Conservation (phyloP, 2,113 vertebrate species). For the Rana temporaria region DNA sequence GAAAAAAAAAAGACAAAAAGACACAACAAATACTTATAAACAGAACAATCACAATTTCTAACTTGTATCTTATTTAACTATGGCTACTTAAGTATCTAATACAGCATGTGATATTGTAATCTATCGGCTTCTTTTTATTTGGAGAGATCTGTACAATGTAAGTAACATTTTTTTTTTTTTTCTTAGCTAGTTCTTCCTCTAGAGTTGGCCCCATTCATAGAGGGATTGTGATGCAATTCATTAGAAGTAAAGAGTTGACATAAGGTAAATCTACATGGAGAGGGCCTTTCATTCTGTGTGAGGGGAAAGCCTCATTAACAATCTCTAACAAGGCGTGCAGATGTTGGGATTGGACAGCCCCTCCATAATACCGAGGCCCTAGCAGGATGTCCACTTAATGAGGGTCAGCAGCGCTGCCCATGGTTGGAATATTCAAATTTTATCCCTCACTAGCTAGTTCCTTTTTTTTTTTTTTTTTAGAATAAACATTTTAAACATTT, state of each 20-base stretch:
- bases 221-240: conserved; percentile 84
- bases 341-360: conserved; percentile 95
- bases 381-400: conserved; percentile 98
- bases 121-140: no score
- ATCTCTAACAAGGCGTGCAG: conserved; percentile 99
- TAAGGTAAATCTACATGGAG: conserved; percentile 93
- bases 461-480: conserved; percentile 67
- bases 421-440: conserved; percentile 81
- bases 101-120: no score
- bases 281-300: conserved; percentile 89
- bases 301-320: conserved; percentile 97
- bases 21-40: no score
- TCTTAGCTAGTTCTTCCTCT: conserved; percentile 57
- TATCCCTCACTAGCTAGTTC: conserved; percentile 73
- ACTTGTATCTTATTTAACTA: no score
- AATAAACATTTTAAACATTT: conserved; percentile 73
- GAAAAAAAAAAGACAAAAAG: no score
- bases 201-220: conserved; percentile 81
- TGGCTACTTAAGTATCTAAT: no score
- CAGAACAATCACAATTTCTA: no score
- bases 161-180: conserved; percentile 19
- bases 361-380: conserved; percentile 88
- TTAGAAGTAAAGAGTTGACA: conserved; percentile 97
- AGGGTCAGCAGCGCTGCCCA: conserved; percentile 88
- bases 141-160: no score